A percentile compares a stretch with the other conserved stretches of the same genome.
These are phyloP conservation scores for Protodeltote pygarga DNA, from an alignment of 2,888 invertebrate genomes.

Conservation along the genomic window DNA sequence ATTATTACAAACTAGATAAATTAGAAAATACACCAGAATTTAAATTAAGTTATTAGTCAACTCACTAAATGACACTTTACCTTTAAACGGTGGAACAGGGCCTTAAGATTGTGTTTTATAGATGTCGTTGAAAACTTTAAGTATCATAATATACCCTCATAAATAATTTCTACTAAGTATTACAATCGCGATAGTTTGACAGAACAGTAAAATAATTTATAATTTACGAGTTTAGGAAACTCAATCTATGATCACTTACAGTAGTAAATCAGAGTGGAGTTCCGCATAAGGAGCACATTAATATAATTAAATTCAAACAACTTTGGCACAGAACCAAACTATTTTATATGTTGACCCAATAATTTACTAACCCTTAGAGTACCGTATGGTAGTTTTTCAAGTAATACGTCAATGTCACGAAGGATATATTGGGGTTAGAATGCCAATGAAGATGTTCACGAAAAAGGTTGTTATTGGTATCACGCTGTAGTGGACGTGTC, in stretches of 20 bases:
- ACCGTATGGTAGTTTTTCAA: constrained; percentile 44
- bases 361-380: constrained; percentile 43
- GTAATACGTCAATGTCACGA: constrained; percentile 57
- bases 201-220: constrained; percentile 11
- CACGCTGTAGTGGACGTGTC: constrained; percentile 45
- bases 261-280: constrained; percentile 12
- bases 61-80: no score
- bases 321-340: constrained; percentile 31
- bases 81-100: constrained; percentile 49
- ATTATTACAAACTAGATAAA: no score
- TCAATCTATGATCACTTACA: constrained; percentile 9
- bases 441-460: constrained; percentile 53
- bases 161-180: constrained; percentile 5
- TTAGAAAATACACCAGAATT: no score
- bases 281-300: constrained; percentile 15
- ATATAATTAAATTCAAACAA: constrained; percentile 27
- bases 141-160: constrained; percentile 9
- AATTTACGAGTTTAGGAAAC: constrained; percentile 9
- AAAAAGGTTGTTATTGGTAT: constrained; percentile 50
- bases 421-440: constrained; percentile 49
- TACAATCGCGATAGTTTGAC: constrained; percentile 4
- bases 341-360: constrained; percentile 48
- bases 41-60: no score
- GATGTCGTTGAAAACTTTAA: constrained; percentile 12
- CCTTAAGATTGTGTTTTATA: constrained; percentile 20